phyloP scores from a whole-genome alignment of 2,797 vertebrate genomes.

The Mormyrops attenuatus region DNA sequence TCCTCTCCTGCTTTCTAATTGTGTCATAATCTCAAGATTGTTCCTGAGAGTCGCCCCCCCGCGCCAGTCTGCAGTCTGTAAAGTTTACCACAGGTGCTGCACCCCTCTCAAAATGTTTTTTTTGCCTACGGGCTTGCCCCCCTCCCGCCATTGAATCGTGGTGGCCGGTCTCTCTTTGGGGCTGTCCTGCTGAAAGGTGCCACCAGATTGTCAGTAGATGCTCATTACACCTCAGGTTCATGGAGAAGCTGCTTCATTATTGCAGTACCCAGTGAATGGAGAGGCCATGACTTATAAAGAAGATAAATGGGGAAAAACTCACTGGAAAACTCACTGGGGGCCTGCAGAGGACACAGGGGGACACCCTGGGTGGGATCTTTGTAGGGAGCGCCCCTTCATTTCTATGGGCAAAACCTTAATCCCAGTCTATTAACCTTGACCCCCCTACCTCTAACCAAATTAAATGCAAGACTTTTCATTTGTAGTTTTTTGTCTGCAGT shows the following conservation, averaged over 20 bases:
- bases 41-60: too few species aligned
- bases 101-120: not conserved
- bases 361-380: not conserved
- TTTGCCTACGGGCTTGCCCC: not conserved
- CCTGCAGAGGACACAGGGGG: not conserved
- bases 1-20: not conserved
- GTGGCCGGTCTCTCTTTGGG: not conserved
- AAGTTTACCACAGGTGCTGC: not conserved
- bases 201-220: not conserved
- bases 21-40: not conserved
- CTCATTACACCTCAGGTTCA: not conserved
- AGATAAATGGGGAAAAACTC: not conserved
- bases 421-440: not conserved
- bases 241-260: not conserved
- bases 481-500: not conserved
- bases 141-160: not conserved
- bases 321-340: not conserved
- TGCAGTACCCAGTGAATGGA: not conserved
- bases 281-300: not conserved
- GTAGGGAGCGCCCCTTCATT: not conserved
- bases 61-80: not conserved
- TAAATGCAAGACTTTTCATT: not conserved
- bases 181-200: not conserved
- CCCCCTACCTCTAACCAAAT: not conserved
- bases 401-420: not conserved